Conservation (phyloP, 2,797 vertebrate species). For the Aeoliscus strigatus region DNA sequence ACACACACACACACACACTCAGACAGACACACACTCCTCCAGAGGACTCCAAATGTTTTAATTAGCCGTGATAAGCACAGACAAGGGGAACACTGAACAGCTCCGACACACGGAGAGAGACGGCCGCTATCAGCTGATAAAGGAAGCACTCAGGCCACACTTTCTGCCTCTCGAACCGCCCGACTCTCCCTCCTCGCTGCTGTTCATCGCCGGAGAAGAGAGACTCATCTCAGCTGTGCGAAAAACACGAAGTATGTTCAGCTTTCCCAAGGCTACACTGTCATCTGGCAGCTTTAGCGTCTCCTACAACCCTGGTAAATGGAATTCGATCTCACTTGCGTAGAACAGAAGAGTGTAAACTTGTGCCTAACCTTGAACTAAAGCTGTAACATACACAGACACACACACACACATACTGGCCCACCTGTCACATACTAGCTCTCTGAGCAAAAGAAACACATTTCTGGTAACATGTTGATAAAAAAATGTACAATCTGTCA, state of each 20-base stretch:
- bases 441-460: not conserved
- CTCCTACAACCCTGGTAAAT: too few species aligned
- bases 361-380: constrained; percentile 55
- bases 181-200: constrained; percentile 27
- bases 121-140: constrained; percentile 71
- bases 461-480: constrained; percentile 6
- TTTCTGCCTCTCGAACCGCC: constrained; percentile 57
- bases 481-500: constrained; percentile 4
- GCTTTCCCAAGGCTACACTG: not conserved
- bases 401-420: constrained; percentile 5
- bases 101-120: constrained; percentile 54
- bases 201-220: constrained; percentile 25
- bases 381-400: constrained; percentile 5
- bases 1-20: constrained; percentile 57
- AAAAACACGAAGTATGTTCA: constrained; percentile 1
- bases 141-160: constrained; percentile 69
- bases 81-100: constrained; percentile 69
- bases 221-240: constrained; percentile 3
- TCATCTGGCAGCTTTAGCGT: constrained; percentile 4
- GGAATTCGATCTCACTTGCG: too few species aligned
- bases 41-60: constrained; percentile 79
- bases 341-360: not conserved
- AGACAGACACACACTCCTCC: constrained; percentile 59
- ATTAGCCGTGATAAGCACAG: constrained; percentile 75
- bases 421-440: constrained; percentile 8